Evolutionary conservation across 2,797 vertebrate species (phyloP), one percentile per base, ranked within the genome.

Genomic region (Melanotaenia nigrans): DNA sequence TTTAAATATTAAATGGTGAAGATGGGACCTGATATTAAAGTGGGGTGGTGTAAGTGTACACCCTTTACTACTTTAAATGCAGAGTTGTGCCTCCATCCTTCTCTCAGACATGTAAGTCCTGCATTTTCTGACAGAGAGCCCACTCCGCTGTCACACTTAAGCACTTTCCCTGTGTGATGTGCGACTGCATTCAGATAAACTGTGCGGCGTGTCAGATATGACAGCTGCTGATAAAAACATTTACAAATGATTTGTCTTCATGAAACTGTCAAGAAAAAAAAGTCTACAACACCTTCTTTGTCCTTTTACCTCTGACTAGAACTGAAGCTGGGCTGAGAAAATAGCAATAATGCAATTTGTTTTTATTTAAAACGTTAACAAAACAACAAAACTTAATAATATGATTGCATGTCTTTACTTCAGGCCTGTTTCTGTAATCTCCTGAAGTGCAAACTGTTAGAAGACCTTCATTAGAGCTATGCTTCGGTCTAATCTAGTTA

Each of bases 141-240:
- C 69, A 32, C 77, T 67, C 61, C 49, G 74, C 80, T 70, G 51
- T 84, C 86, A 83, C 71, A 82, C 40, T 47, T 16, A 49, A 30
- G 28, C 32, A 8, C 70, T 38, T 69, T 71, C 72, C 66, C 78
- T 61, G 40, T 68, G 63, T 79, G 73, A 89, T 73, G 74, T 78
- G 80, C 66, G 81, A 86, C 78, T 78, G 80, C 82, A 79, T 83
- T 83, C 88, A 87, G 92, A 92, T 91, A 89, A 92, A 89, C 74
- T 83, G 61, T 30, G 60, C 79, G 36, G 61, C 28, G 70, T 61
- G 81, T 91, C 88, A 86, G 77, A 87, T 82, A 80, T 89, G 92
- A 92, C 92, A 89, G 86, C 78, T 58, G 68, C 86, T 87, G 92
- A 94, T 93, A 93, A 90, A 90, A 90, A 87, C 24, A 55, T 79